Evolutionary conservation across 2,113 vertebrate species (phyloP), one percentile per base, ranked within the genome.

Genomic region (Cranoglanis bouderius): DNA sequence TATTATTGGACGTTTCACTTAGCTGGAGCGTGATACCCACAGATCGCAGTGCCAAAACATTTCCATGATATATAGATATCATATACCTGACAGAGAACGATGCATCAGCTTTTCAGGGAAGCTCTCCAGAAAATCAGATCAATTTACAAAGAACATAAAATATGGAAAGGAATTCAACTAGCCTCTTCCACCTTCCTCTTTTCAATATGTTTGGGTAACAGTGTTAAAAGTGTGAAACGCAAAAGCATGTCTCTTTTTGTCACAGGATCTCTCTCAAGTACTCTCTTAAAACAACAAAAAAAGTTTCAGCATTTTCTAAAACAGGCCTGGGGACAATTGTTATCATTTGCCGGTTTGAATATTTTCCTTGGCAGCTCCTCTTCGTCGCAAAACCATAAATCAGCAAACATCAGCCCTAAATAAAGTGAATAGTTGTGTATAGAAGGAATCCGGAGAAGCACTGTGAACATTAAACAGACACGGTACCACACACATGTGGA

Each of bases 381-480:
- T 46, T 81, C 21, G 59, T 70, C 14, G 29, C 86, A 70, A 82
- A 65, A 65, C 63, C 46, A 32, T 70, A 67, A 65, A 65, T 87
- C 86, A 53, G 59, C 43, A 67, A 87, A 87, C 86, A 40, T 67
- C 32, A 14, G 77, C 59, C 38, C 24, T 38, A 57, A 70, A 81
- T 63, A 65, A 82, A 29, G 29, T 9, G 3, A 70, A 82, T 29
- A 53, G 29, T 35, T 87, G 85, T 65, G 85, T 87, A 78, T 59
- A 49, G 75, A 86, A 80, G 59, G 81, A 81, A 81, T 32, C n/a
- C 29, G 13, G 38, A n/a, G 85, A 46, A 51, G 40, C 59, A 18
- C 43, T 13, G n/a, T 29, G 59, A 80, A 65, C 29, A 59, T 87
- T 87, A 81, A 87, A 87, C 86, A 87, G 86, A 87, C 83, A 46